These are phyloP conservation scores for Apoda limacodes DNA, from an alignment of 2,888 invertebrate genomes.

Conservation along the genomic window DNA sequence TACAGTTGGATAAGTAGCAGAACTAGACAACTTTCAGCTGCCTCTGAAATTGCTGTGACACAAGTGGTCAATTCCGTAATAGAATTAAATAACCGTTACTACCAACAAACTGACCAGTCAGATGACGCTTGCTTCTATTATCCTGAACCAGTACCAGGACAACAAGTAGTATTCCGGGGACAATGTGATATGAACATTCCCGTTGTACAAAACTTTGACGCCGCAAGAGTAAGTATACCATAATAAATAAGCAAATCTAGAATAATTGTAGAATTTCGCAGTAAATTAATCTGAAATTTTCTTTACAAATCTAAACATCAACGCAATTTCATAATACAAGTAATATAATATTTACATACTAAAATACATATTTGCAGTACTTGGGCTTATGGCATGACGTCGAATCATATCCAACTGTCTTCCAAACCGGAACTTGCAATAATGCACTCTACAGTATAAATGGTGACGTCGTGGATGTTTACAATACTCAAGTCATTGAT, in stretches of 20 bases:
- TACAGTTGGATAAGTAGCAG: conserved; percentile 52
- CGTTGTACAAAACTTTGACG: conserved; percentile 28
- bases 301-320: no score
- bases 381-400: conserved; percentile 44
- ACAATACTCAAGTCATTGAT: conserved; percentile 24
- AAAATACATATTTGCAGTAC: no score
- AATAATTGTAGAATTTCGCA: no score
- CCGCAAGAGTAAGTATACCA: conserved; percentile 29
- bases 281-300: no score
- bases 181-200: conserved; percentile 31
- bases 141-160: conserved; percentile 24
- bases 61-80: conserved; percentile 26
- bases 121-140: conserved; percentile 36
- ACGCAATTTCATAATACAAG: no score
- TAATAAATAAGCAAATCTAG: no score
- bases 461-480: conserved; percentile 23
- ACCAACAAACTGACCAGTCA: conserved; percentile 25
- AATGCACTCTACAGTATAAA: conserved; percentile 35
- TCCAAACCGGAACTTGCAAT: conserved; percentile 39
- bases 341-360: no score
- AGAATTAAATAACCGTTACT: conserved; percentile 33
- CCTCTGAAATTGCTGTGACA: conserved; percentile 26
- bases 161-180: conserved; percentile 33
- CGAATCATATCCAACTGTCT: conserved; percentile 36
- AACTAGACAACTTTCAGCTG: conserved; percentile 24